A percentile compares a stretch with the other conserved stretches of the same genome.
Conservation (phyloP, 2,888 invertebrate species). For the Xestobium rufovillosum region DNA sequence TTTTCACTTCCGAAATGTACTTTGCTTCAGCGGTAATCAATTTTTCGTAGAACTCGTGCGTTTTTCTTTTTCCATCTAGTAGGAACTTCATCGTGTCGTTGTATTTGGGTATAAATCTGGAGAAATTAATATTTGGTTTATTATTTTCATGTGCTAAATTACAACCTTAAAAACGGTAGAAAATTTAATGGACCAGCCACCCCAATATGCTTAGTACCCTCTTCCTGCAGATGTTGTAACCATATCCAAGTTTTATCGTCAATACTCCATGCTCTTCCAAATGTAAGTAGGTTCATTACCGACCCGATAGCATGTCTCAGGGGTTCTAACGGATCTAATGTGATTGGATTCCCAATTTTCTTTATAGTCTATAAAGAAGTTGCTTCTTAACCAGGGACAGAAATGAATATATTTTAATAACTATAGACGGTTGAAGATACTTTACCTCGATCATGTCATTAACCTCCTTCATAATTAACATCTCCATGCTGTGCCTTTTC, state of each 20-base stretch:
- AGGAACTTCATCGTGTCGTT: slow-evolving; percentile 57
- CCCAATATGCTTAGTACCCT: slow-evolving; percentile 75
- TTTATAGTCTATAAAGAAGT: slow-evolving; percentile 20
- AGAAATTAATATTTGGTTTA: slow-evolving; percentile 27
- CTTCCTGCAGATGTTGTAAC: slow-evolving; percentile 70
- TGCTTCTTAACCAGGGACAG: slow-evolving; percentile 5
- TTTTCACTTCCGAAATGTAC: slow-evolving; percentile 13
- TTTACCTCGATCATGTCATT: slow-evolving; percentile 50
- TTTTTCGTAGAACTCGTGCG: slow-evolving; percentile 63
- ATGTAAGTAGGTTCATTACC: slow-evolving; percentile 67
- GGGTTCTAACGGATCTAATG: slow-evolving; percentile 48
- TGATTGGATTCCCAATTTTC: slow-evolving; percentile 6
- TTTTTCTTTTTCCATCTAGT: slow-evolving; percentile 61
- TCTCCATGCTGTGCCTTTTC: slow-evolving; percentile 55
- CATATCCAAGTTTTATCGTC: slow-evolving; percentile 70
- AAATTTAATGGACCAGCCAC: slow-evolving; percentile 79
- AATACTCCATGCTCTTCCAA: slow-evolving; percentile 62
- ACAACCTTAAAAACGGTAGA: slow-evolving; percentile 73
- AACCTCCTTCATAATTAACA: slow-evolving; percentile 55
- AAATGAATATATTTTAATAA: too few relatives aligned
- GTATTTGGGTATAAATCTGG: slow-evolving; percentile 57
- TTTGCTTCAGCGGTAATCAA: slow-evolving; percentile 50
- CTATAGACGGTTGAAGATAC: too few relatives aligned
- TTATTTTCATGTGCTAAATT: slow-evolving; percentile 19
- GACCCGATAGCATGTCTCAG: slow-evolving; percentile 70